Base-by-base conservation (phyloP, 2,797 vertebrate genomes). In the Oryzias dopingdopingensis region DNA sequence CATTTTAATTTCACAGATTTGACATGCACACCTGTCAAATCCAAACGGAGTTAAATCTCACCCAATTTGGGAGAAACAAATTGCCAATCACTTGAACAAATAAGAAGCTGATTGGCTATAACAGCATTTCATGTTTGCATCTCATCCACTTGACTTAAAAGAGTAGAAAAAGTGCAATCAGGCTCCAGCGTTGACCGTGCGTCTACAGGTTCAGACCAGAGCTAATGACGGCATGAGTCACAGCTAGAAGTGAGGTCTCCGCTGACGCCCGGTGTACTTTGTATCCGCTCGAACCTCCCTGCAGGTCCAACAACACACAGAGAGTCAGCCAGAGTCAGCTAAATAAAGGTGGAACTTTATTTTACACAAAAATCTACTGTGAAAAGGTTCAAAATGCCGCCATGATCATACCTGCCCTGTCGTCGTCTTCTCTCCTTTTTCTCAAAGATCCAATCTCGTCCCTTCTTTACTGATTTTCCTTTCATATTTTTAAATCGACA, bases 271-370 rank as follows among this genome's bases (percentile, higher is more conserved):
- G 0, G 95, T 99, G 88, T 97, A 99, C 74, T 93, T 96, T 0
- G 95, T 98, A 81, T 98, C 96, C 0, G 93, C 89, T 50, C 97
- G 90, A 67, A 99, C 96, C 0, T 93, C 92, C 90, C 97, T 99
- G 87, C 15, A 71, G 56, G 16, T 23, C 55, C 26, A 40, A 29
- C 57, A 54, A 65, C 41, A 72, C 29, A 66, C 23, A 68, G 50
- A 66, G 29, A 57, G 40, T 3, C 55, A 42, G 24, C 43, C 1
- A 3, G 20, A 22, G 13, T 75, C 57, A 75, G 49, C 22, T 15
- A 22, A 59, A 59, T 46, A 69, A 20, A 60, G 1, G 41, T 5
- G 40, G n/a, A 26, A 6, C 26, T 37, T 37, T 32, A 3, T 37
- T 3, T 37, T 37, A 20, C 46, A 10, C 43, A n/a, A 42, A 0